A percentile compares a stretch with the other conserved stretches of the same genome.
These are phyloP conservation scores for Eupleurogrammus muticus DNA, from an alignment of 2,797 vertebrate species.

Conservation along the genomic window DNA sequence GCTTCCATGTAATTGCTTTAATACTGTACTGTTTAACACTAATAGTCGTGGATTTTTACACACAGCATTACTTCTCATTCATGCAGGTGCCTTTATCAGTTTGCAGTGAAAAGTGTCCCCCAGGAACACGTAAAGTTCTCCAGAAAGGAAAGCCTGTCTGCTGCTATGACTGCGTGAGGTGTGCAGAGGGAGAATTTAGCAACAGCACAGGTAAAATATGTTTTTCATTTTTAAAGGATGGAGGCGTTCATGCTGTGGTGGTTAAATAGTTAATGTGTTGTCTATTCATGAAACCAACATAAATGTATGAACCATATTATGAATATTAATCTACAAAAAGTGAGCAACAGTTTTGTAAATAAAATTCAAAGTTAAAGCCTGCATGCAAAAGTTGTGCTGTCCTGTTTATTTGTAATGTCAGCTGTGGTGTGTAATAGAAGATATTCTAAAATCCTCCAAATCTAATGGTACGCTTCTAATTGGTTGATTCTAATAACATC, in stretches of 20 bases:
- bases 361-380: not conserved
- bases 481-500: too few relatives aligned
- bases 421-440: too few relatives aligned
- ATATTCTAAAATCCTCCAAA: too few relatives aligned
- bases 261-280: too few relatives aligned
- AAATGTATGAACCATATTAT: not conserved
- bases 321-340: not conserved
- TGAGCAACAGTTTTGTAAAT: not conserved
- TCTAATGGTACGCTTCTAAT: too few relatives aligned
- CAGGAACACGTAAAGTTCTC: slow-evolving; percentile 74
- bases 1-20: not conserved
- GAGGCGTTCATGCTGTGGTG: too few relatives aligned
- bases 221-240: not conserved
- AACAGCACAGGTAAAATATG: slow-evolving; percentile 66
- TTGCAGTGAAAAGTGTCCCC: slow-evolving; percentile 73
- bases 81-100: slow-evolving; percentile 74
- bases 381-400: not conserved
- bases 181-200: slow-evolving; percentile 79
- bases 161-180: slow-evolving; percentile 80
- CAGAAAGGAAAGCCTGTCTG: slow-evolving; percentile 78
- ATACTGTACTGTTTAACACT: not conserved
- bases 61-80: not conserved
- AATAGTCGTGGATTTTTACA: not conserved
- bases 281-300: not conserved
- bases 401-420: not conserved